Evolutionary conservation across 2,113 vertebrate species (phyloP).

Genomic region (Ailurus styani): DNA sequence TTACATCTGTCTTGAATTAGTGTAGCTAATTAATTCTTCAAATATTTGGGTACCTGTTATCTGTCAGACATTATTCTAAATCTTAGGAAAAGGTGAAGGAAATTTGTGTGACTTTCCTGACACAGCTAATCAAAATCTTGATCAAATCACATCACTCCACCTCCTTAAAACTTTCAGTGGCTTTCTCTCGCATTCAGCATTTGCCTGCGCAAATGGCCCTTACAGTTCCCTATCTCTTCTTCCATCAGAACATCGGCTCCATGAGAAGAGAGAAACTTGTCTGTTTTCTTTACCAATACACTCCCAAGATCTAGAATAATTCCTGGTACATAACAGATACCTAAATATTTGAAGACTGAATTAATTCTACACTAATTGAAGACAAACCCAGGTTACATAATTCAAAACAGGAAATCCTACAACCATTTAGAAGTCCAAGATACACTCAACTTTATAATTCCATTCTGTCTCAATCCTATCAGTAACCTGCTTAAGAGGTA

Average conservation of each 20-base stretch:
- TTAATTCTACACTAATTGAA: not conserved
- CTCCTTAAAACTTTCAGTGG: not conserved
- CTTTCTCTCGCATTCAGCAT: not conserved
- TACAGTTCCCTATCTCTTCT: not conserved
- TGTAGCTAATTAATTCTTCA: constrained; percentile 3
- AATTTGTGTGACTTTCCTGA: not conserved
- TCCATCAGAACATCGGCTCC: not conserved
- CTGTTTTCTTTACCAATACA: not conserved
- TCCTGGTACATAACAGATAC: not conserved
- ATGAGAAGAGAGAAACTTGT: not conserved
- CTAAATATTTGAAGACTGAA: constrained; percentile 18
- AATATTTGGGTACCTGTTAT: not conserved
- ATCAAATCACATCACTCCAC: not conserved
- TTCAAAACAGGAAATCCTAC: not conserved
- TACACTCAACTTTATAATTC: not conserved
- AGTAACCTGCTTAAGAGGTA: not conserved
- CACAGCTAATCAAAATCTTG: not conserved
- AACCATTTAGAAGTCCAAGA: constrained; percentile 24
- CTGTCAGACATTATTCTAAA: not conserved
- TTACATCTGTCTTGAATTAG: not conserved
- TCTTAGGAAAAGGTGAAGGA: not conserved
- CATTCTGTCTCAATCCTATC: not conserved
- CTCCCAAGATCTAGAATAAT: constrained; percentile 9
- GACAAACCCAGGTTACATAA: not conserved
- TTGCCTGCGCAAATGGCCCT: not conserved